Conservation (phyloP, 2,888 invertebrate species). For the Rhagophthalmus giganteus region DNA sequence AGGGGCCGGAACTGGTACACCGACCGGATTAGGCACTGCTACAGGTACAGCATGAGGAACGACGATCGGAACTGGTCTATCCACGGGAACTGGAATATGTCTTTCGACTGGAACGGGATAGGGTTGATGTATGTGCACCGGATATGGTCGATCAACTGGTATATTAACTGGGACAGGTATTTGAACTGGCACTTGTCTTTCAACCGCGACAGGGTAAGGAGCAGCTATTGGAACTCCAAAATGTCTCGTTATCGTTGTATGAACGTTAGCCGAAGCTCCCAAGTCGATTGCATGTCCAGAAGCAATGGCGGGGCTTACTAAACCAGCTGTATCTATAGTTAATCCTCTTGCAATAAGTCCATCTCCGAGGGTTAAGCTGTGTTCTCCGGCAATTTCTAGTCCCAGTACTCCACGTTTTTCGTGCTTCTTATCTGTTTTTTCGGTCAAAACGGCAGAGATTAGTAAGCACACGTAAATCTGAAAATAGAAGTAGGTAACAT, state of each 20-base stretch:
- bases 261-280: slow-evolving; percentile 45
- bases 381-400: slow-evolving; percentile 39
- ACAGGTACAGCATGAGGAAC: slow-evolving; percentile 53
- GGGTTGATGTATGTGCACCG: slow-evolving; percentile 50
- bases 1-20: slow-evolving; percentile 58
- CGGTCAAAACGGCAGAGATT: slow-evolving; percentile 31
- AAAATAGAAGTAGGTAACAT: slow-evolving; percentile 19
- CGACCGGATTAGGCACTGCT: slow-evolving; percentile 52
- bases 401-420: slow-evolving; percentile 48
- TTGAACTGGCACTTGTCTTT: slow-evolving; percentile 46
- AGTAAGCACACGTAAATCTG: slow-evolving; percentile 41
- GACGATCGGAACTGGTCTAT: slow-evolving; percentile 47
- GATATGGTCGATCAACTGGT: slow-evolving; percentile 56
- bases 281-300: slow-evolving; percentile 35
- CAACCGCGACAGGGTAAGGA: slow-evolving; percentile 59
- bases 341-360: neutral
- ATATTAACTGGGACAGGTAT: slow-evolving; percentile 59
- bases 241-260: slow-evolving; percentile 57
- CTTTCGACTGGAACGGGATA: slow-evolving; percentile 60
- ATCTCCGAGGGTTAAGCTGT: slow-evolving; percentile 10
- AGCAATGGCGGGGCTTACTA: slow-evolving; percentile 19
- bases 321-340: slow-evolving; percentile 11
- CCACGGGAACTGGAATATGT: slow-evolving; percentile 61
- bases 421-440: slow-evolving; percentile 42
- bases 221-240: slow-evolving; percentile 58